These are phyloP conservation scores for Hartigia nigra DNA, from an alignment of 2,888 invertebrate genomes.

Conservation along the genomic window DNA sequence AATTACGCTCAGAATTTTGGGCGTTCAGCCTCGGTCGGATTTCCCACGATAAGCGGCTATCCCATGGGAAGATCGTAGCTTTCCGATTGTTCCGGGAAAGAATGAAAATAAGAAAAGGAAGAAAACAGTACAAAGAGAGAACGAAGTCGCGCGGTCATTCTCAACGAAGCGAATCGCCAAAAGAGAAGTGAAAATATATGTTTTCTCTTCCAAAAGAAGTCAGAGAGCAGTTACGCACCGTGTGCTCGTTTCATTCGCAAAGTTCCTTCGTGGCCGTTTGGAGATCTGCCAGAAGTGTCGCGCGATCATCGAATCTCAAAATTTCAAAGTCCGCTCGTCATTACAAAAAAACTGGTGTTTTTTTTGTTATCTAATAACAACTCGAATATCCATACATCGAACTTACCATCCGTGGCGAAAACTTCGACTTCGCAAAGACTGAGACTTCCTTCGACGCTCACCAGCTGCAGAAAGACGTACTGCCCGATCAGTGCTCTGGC, in stretches of 20 bases:
- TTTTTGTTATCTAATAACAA: not conserved
- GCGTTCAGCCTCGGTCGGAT: not conserved
- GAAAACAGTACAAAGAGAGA: not conserved
- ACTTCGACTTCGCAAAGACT: slow-evolving; percentile 93
- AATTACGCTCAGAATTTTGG: not conserved
- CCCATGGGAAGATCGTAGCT: not conserved
- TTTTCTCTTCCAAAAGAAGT: not conserved
- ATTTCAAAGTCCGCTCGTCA: not conserved
- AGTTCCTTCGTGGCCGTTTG: not conserved
- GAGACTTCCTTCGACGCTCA: slow-evolving; percentile 89
- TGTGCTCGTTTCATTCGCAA: not conserved
- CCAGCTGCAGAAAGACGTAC: slow-evolving; percentile 88
- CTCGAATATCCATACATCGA: not conserved
- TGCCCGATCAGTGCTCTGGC: slow-evolving; percentile 87
- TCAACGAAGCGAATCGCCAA: not conserved
- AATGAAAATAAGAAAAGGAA: not conserved
- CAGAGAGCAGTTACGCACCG: not conserved
- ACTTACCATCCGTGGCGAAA: slow-evolving; percentile 87
- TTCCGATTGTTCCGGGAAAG: not conserved
- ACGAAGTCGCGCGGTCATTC: not conserved
- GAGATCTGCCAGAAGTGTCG: not conserved
- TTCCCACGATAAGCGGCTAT: not conserved
- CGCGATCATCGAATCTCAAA: not conserved
- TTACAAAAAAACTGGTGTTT: not conserved
- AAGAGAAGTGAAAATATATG: not conserved